phyloP scores from a whole-genome alignment of 2,113 vertebrate genomes.

The Phrynosoma blainvillii region DNA sequence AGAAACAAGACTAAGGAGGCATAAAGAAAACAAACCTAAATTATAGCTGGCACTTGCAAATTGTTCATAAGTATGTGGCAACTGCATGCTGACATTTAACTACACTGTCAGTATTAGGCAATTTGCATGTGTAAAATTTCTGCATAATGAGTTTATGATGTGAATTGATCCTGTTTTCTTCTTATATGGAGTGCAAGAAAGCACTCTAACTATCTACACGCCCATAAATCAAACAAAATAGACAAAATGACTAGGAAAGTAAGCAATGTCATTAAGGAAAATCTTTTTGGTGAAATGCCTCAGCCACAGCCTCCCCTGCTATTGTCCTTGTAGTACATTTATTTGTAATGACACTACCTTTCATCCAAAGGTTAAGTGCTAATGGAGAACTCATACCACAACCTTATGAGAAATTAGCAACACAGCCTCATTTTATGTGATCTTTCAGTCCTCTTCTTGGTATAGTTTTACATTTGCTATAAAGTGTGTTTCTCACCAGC shows the following conservation, averaged over 20 bases:
- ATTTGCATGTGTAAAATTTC: conserved; percentile 72
- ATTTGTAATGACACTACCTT: conserved; percentile 27
- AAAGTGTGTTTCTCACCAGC: neutral
- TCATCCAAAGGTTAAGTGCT: conserved; percentile 44
- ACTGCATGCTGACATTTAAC: conserved; percentile 68
- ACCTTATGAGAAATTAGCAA: neutral
- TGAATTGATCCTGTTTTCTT: conserved; percentile 59
- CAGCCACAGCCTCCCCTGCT: neutral
- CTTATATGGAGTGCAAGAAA: conserved; percentile 60
- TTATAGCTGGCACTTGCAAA: conserved; percentile 67
- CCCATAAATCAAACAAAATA: conserved; percentile 57
- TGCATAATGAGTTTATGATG: conserved; percentile 65
- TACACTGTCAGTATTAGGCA: conserved; percentile 67
- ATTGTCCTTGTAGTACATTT: neutral
- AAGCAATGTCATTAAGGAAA: neutral
- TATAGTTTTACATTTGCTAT: neutral
- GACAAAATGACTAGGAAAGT: conserved; percentile 50
- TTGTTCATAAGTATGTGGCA: conserved; percentile 69
- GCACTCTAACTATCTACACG: conserved; percentile 53
- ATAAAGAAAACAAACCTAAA: conserved; percentile 65
- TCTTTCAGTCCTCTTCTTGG: neutral
- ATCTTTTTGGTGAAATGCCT: conserved; percentile 26
- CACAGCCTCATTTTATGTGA: neutral
- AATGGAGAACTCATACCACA: neutral
- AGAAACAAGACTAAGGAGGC: conserved; percentile 41